Evolutionary conservation across 2,888 invertebrate genomes (phyloP).

Genomic region (Pseudococcus longispinus): DNA sequence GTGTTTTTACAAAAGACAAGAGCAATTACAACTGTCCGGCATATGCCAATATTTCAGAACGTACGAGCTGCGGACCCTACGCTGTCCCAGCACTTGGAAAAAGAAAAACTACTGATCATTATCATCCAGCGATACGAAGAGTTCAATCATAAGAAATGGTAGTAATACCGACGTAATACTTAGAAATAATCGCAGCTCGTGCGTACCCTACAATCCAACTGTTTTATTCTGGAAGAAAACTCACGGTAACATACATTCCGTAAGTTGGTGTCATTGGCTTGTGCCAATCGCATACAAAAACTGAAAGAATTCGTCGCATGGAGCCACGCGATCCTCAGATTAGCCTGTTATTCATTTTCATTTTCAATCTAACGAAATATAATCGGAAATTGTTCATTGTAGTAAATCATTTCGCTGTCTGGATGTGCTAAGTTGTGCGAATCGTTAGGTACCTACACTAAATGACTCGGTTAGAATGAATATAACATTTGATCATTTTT

Average conservation of each 20-base stretch:
- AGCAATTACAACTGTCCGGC: slow-evolving; percentile 31
- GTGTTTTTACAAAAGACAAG: slow-evolving; percentile 9
- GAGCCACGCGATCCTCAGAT: slow-evolving; percentile 50
- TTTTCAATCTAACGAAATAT: slow-evolving; percentile 34
- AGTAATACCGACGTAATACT: slow-evolving; percentile 47
- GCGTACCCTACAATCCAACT: slow-evolving; percentile 47
- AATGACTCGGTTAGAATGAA: not conserved
- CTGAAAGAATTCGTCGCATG: slow-evolving; percentile 29
- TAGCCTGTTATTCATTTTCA: slow-evolving; percentile 47
- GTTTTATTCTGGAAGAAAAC: slow-evolving; percentile 36
- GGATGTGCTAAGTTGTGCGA: not conserved
- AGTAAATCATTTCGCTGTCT: slow-evolving; percentile 48
- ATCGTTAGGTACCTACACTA: not conserved
- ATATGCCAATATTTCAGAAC: slow-evolving; percentile 32
- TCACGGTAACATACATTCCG: slow-evolving; percentile 49
- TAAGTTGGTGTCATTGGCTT: slow-evolving; percentile 45
- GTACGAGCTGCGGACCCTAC: not conserved
- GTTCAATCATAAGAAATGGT: slow-evolving; percentile 41
- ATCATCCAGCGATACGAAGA: slow-evolving; percentile 5
- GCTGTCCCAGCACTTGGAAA: slow-evolving; percentile 4
- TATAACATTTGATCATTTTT: not conserved
- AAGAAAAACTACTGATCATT: slow-evolving; percentile 25
- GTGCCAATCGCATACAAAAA: slow-evolving; percentile 46
- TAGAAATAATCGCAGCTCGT: slow-evolving; percentile 39
- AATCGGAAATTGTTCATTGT: slow-evolving; percentile 49